phyloP scores from a whole-genome alignment of 2,797 vertebrate species.

The Phalanger gymnotis region DNA sequence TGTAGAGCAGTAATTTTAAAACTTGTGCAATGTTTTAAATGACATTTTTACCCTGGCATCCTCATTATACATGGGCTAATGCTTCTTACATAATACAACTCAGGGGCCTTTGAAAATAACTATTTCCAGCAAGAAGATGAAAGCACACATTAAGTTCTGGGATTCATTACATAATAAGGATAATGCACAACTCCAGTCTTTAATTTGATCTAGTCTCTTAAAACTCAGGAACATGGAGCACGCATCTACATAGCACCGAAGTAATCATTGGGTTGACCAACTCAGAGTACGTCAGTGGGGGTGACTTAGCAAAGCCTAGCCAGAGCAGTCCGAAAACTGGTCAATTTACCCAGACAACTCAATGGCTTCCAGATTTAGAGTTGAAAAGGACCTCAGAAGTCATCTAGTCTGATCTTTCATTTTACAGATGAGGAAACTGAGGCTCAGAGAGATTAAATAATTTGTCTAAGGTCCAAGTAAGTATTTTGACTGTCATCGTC shows the following conservation, averaged over 20 bases:
- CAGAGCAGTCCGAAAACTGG: conserved; percentile 46
- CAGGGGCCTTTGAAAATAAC: conserved; percentile 55
- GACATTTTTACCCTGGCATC: conserved; percentile 60
- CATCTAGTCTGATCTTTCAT: background rate
- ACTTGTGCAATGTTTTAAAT: conserved; percentile 70
- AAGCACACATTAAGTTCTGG: conserved; percentile 27
- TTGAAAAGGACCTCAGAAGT: background rate
- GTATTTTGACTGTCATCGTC: background rate
- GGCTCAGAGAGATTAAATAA: background rate
- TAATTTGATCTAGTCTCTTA: conserved; percentile 33
- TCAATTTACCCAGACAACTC: conserved; percentile 42
- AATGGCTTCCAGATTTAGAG: background rate
- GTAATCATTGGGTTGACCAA: background rate
- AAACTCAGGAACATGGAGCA: conserved; percentile 12
- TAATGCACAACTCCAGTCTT: background rate
- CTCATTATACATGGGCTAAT: conserved; percentile 57
- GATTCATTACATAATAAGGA: conserved; percentile 44
- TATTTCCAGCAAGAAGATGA: conserved; percentile 53
- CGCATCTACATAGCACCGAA: background rate
- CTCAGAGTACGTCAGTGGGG: conserved; percentile 1
- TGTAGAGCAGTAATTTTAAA: conserved; percentile 64
- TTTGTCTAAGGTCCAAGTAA: background rate
- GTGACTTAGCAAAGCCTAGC: background rate
- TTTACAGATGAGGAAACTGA: background rate
- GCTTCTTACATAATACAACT: conserved; percentile 58